Evolutionary conservation across 2,797 vertebrate genomes (phyloP), one percentile per base, ranked within the genome.

Genomic region (Cossypha dichroa): DNA sequence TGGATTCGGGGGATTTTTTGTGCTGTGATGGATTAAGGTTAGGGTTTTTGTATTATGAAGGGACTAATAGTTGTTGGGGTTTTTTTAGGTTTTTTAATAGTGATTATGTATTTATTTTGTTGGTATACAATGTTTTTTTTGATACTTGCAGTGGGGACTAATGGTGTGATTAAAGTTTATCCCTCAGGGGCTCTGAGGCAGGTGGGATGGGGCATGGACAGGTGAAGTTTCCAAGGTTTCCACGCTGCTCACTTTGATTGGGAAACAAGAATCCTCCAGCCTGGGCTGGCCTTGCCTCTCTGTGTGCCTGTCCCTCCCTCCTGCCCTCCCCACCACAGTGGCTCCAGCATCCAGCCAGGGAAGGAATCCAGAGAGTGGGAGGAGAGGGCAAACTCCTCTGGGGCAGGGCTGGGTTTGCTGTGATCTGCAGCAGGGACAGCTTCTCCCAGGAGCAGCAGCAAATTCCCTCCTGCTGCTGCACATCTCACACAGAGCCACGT

Each of bases 401-500:
- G 88, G 92, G 62, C 93, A 81, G 90, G 85, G 97, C 96, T 46
- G 51, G 70, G 82, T 92, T 56, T 4, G 26, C 59, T 72, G 48
- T 49, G 46, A 15, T 9, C 48, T 26, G 83, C 97, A 95, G 95
- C 91, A 86, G 75, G 55, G 82, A 83, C 45, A 43, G 91, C 83
- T 87, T 55, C 95, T 91, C 92, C 93, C 92, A 85, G 23, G 80
- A 87, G 90, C 96, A 96, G 60, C 91, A 95, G 92, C 58, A 86
- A 80, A 82, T 36, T 48, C 68, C 68, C 83, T 87, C 78, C 72
- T 82, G 92, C 59, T 93, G 85, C 56, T 58, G 62, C 95, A 91
- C 96, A 49, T 26, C 96, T 97, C 63, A 48, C 4, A 2, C 72
- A 67, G 94, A 95, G 80, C 94, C 95, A 78, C 69, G 87, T 94